Base-by-base conservation (phyloP, 2,888 invertebrate genomes). In the Cheiracanthium punctorium region DNA sequence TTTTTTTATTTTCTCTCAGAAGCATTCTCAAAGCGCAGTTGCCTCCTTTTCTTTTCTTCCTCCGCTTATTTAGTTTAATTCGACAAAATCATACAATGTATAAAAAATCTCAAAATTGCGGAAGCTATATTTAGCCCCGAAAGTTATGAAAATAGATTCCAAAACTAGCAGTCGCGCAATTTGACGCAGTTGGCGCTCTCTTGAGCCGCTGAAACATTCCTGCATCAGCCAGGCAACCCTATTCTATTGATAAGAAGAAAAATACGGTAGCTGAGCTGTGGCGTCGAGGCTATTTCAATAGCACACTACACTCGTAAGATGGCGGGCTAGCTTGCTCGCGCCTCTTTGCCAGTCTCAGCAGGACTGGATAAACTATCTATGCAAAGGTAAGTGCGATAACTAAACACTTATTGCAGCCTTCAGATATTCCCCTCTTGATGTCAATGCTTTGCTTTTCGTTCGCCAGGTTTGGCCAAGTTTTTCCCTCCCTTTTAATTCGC, bases 251-350 rank as follows among this genome's bases (percentile, higher is more conserved):
- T 72, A 74, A 69, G 69, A 74, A 79, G n/a, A 37, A 81, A 81
- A 81, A 69, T 75, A 69, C 74, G 81, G 29, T 74, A 75, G 73
- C 73, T 1, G 37, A 64, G 33, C 33, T 37, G 32, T 74, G 81
- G 81, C 67, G 52, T 67, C 75, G 81, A 69, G 74, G 74, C 81
- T 81, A 58, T 75, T 20, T 43, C 48, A 80, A 70, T 79, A 79
- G 79, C 37, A 32, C 69, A 69, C 74, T 33, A 67, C 33, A 69
- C 69, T 65, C 73, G 67, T 33, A 81, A 81, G 58, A 81, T 81
- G 81, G 81, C 75, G 75, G 69, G 81, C 74, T 81, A 75, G 74
- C 81, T 67, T 52, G 33, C 69, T 64, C 20, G 69, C 43, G 43
- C 41, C 76, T 67, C 73, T 58, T 43, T 58, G 58, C 37, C 67